Evolutionary conservation across 2,113 vertebrate genomes (phyloP), one percentile per base, ranked within the genome.

Genomic region (Euleptes europaea): DNA sequence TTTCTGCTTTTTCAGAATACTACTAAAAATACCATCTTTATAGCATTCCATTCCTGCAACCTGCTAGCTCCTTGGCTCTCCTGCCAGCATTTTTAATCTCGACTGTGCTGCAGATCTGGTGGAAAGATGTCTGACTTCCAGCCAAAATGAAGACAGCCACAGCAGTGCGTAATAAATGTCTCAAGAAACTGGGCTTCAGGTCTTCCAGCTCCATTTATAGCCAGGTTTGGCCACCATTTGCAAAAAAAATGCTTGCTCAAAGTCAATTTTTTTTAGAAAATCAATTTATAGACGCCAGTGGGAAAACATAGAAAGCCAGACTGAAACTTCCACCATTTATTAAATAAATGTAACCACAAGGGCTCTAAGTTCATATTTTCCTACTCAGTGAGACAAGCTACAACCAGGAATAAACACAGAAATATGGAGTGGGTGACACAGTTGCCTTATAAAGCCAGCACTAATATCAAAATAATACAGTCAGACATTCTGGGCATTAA

Each of bases 321-420:
- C 95, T 95, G 95, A 95, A 92, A 96, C 93, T 94, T 96, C 95
- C 95, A 92, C 86, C 92, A 91, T 94, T 93, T 96, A 96, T 95
- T 96, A 96, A 96, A 96, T 96, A 95, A 97, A 96, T 95, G 95
- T 95, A 95, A 97, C 96, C 95, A 82, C 95, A 95, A 92, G 12
- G 92, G 89, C 92, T 95, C 94, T 93, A 95, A 93, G 94, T 95
- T 96, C 96, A 96, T 96, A 96, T 93, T 96, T 96, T 97, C 96
- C 96, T 95, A 95, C 94, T 91, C 93, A 93, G 92, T 92, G 92
- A 96, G 95, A 95, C 94, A 92, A 88, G 90, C 92, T 93, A 91
- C 94, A 95, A 96, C 96, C 93, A 96, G 95, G 95, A 96, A 95
- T 95, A 95, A 96, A 94, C 95, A 94, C 86, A 92, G 93, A 95